Conservation (phyloP, 1,140 invertebrate species). For the Laodelphax striatellus region DNA sequence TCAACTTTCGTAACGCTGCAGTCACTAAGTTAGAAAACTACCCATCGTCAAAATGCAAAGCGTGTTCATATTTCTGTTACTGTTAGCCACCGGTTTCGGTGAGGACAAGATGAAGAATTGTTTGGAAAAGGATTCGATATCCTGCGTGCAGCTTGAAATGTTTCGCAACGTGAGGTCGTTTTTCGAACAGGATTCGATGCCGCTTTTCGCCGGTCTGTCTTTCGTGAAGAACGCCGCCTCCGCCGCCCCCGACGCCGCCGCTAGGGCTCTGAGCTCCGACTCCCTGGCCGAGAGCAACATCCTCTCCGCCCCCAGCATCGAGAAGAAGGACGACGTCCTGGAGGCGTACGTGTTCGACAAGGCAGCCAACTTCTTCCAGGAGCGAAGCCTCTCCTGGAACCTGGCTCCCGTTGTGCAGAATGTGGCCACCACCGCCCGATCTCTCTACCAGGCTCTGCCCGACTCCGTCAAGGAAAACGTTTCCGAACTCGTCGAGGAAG, state of each 20-base stretch:
- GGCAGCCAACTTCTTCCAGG: constrained; percentile 41
- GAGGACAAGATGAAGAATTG: constrained; percentile 35
- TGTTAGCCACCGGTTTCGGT: neutral
- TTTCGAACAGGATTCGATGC: constrained; percentile 44
- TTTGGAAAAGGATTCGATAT: constrained; percentile 49
- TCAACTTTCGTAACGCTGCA: neutral
- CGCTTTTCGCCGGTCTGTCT: constrained; percentile 42
- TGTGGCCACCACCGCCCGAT: constrained; percentile 38
- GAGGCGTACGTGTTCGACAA: constrained; percentile 45
- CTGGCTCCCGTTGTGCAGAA: constrained; percentile 34
- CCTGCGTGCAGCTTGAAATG: constrained; percentile 48
- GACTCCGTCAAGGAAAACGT: constrained; percentile 40
- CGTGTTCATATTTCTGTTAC: neutral
- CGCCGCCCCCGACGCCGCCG: constrained; percentile 1
- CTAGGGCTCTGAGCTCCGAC: constrained; percentile 20
- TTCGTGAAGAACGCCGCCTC: constrained; percentile 34
- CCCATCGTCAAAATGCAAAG: neutral
- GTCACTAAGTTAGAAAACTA: neutral
- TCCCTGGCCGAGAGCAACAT: constrained; percentile 35
- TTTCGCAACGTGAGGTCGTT: constrained; percentile 46
- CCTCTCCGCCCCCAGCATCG: constrained; percentile 35
- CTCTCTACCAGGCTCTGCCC: constrained; percentile 33
- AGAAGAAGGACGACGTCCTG: constrained; percentile 42
- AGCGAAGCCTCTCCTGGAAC: constrained; percentile 42
- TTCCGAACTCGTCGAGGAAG: constrained; percentile 43